Evolutionary conservation across 2,888 invertebrate species (phyloP).

Genomic region (Dryobotodes eremita): DNA sequence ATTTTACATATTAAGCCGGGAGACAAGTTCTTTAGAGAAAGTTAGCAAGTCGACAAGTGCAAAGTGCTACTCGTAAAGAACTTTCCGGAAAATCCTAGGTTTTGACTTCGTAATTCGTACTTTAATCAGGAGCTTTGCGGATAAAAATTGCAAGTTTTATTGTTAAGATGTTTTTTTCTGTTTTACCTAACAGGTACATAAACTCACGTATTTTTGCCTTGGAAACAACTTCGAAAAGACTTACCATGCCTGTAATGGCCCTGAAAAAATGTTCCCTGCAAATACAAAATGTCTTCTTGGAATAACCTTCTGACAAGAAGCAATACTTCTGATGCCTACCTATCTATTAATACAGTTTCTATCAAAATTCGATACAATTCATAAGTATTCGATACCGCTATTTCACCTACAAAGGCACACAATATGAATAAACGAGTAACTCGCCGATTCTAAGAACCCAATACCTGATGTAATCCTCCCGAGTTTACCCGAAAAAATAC

Average conservation of each 20-base stretch:
- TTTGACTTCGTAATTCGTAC: constrained; percentile 53
- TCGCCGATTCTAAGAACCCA: constrained; percentile 21
- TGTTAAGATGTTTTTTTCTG: constrained; percentile 14
- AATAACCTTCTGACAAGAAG: background rate
- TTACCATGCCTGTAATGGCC: background rate
- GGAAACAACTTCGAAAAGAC: background rate
- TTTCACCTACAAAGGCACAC: constrained; percentile 24
- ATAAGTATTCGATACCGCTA: constrained; percentile 23
- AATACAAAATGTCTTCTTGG: background rate
- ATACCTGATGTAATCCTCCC: constrained; percentile 37
- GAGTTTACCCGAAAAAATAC: constrained; percentile 56
- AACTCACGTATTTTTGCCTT: background rate
- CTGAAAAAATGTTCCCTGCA: background rate
- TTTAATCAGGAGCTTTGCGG: constrained; percentile 47
- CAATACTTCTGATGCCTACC: background rate
- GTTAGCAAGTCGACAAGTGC: constrained; percentile 69
- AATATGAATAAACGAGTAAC: constrained; percentile 34
- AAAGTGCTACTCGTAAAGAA: constrained; percentile 65
- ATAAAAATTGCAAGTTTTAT: constrained; percentile 39
- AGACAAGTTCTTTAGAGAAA: constrained; percentile 71
- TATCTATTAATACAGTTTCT: background rate
- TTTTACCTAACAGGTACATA: no score
- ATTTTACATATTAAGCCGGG: constrained; percentile 81
- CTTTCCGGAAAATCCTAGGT: constrained; percentile 61
- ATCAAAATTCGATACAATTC: constrained; percentile 26